Conservation (phyloP, 2,113 vertebrate species). For the Albula goreensis region DNA sequence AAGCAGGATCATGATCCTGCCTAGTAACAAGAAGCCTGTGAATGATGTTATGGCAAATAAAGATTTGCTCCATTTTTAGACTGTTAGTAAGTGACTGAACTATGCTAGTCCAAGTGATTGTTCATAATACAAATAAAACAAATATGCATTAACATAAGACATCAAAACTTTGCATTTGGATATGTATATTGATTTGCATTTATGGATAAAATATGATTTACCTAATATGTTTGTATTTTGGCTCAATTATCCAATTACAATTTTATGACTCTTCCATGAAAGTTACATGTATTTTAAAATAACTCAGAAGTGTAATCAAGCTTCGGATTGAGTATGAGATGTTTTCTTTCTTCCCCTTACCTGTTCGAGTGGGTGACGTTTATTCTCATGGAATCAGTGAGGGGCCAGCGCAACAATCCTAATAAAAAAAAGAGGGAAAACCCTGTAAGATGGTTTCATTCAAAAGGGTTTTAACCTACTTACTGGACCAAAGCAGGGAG, state of each 20-base stretch:
- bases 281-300: background rate
- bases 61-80: background rate
- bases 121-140: background rate
- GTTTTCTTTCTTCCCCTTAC: conserved; percentile 4
- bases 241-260: background rate
- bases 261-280: background rate
- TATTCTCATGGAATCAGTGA: conserved; percentile 22
- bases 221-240: no score
- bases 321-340: background rate
- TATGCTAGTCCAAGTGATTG: background rate
- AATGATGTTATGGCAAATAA: background rate
- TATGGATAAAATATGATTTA: background rate
- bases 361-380: background rate
- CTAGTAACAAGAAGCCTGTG: conserved; percentile 55
- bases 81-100: background rate
- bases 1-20: conserved; percentile 44
- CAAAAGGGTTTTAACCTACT: background rate
- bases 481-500: background rate
- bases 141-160: background rate
- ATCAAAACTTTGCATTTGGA: background rate
- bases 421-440: background rate
- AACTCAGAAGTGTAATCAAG: background rate
- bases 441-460: conserved; percentile 1
- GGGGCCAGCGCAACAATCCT: background rate
- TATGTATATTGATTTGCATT: background rate